Evolutionary conservation across 2,888 invertebrate genomes (phyloP), one percentile per base, ranked within the genome.

Genomic region (Furcula furcula): DNA sequence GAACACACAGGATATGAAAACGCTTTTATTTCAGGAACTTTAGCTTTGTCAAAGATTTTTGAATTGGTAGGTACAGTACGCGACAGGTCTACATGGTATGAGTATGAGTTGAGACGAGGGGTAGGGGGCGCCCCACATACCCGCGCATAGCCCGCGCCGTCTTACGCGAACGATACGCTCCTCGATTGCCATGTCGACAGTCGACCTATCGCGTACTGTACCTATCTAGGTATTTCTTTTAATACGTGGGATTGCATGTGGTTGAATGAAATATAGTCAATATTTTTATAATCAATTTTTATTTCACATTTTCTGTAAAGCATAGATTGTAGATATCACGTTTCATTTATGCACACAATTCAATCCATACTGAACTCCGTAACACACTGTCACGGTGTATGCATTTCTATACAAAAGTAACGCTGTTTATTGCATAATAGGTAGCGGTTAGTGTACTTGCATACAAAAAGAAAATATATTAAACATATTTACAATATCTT

Each of bases 311-410:
- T 76, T 81, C 74, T 79, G 80, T 87, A 86, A 87, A 88, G 87
- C 86, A 87, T 86, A 85, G 79, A 83, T 84, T 86, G 86, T 86
- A 88, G 83, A 87, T 88, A 88, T 88, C 88, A 88, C 88, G 81
- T 80, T 85, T 85, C 75, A 72, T 79, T 86, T 87, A 85, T 81
- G 84, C 88, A 86, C 85, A 87, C 85, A 80, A 76, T 70, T 82
- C 80, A 85, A 83, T 79, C 76, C 76, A 84, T 84, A 80, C 76
- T 72, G 65, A 82, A 82, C 82, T 79, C 76, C 69, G 76, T 75
- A 78, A 76, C 73, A 61, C 68, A 60, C 65, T 46, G 75, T 78
- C 78, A 82, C 79, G 15, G 68, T 57, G 66, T 79, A 7, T 12
- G 23, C 9, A 14, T 25, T 70, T 84, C 78, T 85, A 81, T 85